Base-by-base conservation (phyloP, 2,888 invertebrate genomes). In the Exocentrus adspersus region DNA sequence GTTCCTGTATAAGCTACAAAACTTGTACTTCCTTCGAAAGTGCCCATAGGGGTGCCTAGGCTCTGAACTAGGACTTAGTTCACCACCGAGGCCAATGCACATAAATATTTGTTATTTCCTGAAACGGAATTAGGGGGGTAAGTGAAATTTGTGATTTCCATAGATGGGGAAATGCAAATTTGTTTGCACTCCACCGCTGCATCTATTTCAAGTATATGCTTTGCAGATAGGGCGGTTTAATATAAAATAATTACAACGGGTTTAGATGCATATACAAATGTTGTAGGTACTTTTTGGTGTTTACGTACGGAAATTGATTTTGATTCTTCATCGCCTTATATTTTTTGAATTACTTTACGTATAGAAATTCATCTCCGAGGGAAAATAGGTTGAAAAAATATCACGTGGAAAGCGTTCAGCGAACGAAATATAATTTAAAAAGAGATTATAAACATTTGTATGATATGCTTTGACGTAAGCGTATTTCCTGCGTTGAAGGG, bases 51-150 rank as follows among this genome's bases (percentile, higher is more conserved):
- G 30, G 10, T n/a, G 2, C n/a, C 12, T 12, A n/a, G 37, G 37
- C 2, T n/a, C n/a, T 37, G 37, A 37, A 37, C 37, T 37, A 37
- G n/a, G 14, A 37, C 37, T 37, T 37, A 37, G 37, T 37, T 37
- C 5, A 37, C 37, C 37, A 37, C 37, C 5, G 37, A 37, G 37
- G 9, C 2, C 14, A 37, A 37, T 37, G n/a, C n/a, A 37, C 37
- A 37, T 37, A 37, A 37, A 37, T 37, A 37, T 37, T 37, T 37
- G 37, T 37, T 37, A 37, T 37, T 37, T n/a, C n/a, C 37, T 37
- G 37, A 1, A 37, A 37, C 5, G n/a, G 14, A 37, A 37, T 37
- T 37, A 37, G 37, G n/a, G 14, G 37, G 37, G 1, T 37, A 37
- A 37, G 37, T 37, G 14, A 37, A 37, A 37, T 12, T 37, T 37